These are phyloP conservation scores for Nomada lathburiana DNA, from an alignment of 2,888 invertebrate species.

Conservation along the genomic window DNA sequence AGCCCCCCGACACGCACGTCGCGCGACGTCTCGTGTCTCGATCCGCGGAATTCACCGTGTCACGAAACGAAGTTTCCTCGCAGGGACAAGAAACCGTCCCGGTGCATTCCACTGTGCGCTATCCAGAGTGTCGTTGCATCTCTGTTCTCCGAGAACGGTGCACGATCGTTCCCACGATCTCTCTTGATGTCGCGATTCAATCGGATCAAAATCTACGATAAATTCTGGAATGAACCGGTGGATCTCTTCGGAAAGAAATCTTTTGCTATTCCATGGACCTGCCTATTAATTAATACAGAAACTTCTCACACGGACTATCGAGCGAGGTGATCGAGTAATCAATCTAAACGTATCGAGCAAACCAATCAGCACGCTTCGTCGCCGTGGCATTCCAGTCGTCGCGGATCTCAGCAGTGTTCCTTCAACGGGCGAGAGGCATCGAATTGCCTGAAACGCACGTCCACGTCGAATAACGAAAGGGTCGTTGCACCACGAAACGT, in stretches of 20 bases:
- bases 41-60: conserved; percentile 57
- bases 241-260: not conserved
- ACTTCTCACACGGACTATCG: not conserved
- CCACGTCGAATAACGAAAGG: conserved; percentile 7
- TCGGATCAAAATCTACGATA: not conserved
- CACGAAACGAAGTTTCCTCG: conserved; percentile 55
- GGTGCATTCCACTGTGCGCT: conserved; percentile 53
- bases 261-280: not conserved
- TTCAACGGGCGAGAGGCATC: conserved; percentile 13
- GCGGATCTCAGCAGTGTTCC: conserved; percentile 16
- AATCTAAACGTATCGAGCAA: conserved; percentile 7
- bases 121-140: conserved; percentile 24
- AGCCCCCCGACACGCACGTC: conserved; percentile 23
- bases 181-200: not conserved
- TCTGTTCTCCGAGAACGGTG: conserved; percentile 15
- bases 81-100: conserved; percentile 61
- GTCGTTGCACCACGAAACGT: conserved; percentile 41
- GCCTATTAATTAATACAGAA: not conserved
- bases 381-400: conserved; percentile 19
- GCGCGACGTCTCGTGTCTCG: conserved; percentile 40
- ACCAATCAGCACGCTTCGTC: conserved; percentile 19
- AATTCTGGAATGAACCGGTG: too few relatives aligned
- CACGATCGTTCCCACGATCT: conserved; percentile 64
- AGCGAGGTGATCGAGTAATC: conserved; percentile 7
- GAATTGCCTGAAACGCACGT: conserved; percentile 23